Base-by-base conservation (phyloP, 2,888 invertebrate genomes). In the Dryomyza anilis region DNA sequence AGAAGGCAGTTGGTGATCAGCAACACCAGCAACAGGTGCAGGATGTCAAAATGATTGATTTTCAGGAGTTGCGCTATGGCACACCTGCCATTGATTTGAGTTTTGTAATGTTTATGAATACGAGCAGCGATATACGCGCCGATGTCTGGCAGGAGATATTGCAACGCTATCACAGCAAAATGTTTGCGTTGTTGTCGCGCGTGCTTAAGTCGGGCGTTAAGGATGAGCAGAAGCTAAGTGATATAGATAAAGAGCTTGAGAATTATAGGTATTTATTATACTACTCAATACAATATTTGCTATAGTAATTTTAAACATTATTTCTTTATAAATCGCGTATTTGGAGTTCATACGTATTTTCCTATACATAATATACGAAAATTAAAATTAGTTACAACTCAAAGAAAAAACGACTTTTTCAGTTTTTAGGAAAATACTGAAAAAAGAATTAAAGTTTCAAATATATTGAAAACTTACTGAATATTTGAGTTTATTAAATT, bases 41-140 rank as follows among this genome's bases (percentile, higher is more conserved):
- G 30, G 71, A 72, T 69, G 70, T 78, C 1, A 78, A 76, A 70
- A 73, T 82, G 76, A 80, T 83, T 64, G 83, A 83, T 69, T 83
- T 82, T 70, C 82, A 83, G 74, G 81, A 81, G 72, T 23, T 81
- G 19, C 79, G 83, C 16, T 82, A 72, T 65, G 78, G 80, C 45
- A 75, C 77, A 29, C 77, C 76, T 3, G 76, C 74, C n/a, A 69
- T 82, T 29, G 83, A 83, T 65, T 68, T 83, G 23, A 76, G 78
- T 43, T 83, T 81, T 68, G 78, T 76, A 23, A 74, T 83, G 74
- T 83, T 78, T 66, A 79, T 83, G 71, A 83, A 83, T 64, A 75
- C 79, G 33, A 69, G 76, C 0, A 67, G 68, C 4, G 67, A 69
- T 1, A 67, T 73, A 6, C 77, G 79, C 1, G 68, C 67, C 0